Evolutionary conservation across 2,888 invertebrate species (phyloP).

Genomic region (Idaea straminata): DNA sequence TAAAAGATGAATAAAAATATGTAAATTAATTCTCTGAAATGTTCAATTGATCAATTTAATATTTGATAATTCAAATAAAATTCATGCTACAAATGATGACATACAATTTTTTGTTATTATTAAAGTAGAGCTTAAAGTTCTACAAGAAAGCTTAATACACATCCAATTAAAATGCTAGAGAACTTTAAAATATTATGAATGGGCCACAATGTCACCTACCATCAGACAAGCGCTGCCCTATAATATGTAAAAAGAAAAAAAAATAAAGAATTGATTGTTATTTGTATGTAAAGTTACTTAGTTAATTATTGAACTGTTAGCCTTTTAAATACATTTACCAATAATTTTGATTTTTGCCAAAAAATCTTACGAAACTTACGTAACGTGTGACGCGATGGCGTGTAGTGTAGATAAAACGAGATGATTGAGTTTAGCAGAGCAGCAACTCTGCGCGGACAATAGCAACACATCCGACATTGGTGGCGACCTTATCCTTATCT

Average conservation of each 20-base stretch:
- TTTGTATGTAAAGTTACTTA: too few species aligned
- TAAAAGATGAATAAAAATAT: too few species aligned
- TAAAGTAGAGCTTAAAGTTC: too few species aligned
- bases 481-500: slow-evolving; percentile 71
- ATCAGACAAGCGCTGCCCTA: too few species aligned
- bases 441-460: slow-evolving; percentile 7
- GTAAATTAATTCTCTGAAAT: too few species aligned
- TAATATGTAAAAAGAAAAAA: too few species aligned
- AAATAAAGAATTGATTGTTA: too few species aligned
- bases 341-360: neutral
- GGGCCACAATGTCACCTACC: too few species aligned
- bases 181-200: neutral
- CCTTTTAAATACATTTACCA: neutral
- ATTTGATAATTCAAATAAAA: too few species aligned
- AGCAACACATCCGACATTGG: slow-evolving; percentile 23
- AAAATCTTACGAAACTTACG: slow-evolving; percentile 10
- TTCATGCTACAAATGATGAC: too few species aligned
- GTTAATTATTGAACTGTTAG: neutral
- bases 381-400: slow-evolving; percentile 27
- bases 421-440: slow-evolving; percentile 57
- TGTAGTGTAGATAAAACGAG: slow-evolving; percentile 59
- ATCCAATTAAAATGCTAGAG: neutral
- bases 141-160: neutral
- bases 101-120: too few species aligned
- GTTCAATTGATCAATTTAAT: too few species aligned